phyloP scores from a whole-genome alignment of 2,888 invertebrate species.

The Agriopis aurantiaria region DNA sequence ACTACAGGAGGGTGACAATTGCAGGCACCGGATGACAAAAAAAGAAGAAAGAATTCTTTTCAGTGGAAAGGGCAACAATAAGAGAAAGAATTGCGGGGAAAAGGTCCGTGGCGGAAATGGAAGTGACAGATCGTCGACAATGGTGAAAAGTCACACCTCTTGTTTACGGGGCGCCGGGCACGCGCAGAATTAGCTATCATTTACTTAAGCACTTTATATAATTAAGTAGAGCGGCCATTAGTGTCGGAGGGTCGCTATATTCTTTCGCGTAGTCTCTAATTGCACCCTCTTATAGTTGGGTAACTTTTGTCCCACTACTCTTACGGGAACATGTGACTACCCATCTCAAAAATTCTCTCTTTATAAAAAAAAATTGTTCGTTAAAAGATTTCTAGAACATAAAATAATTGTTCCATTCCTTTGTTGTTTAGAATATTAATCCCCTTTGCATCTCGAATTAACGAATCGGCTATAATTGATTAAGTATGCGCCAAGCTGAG shows the following conservation, averaged over 20 bases:
- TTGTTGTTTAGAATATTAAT: conserved; percentile 55
- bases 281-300: conserved; percentile 64
- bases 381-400: conserved; percentile 26
- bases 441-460: conserved; percentile 78
- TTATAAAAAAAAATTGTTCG: not conserved
- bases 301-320: conserved; percentile 36
- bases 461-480: conserved; percentile 85
- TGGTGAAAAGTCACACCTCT: conserved; percentile 85
- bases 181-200: conserved; percentile 82
- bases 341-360: conserved; percentile 30
- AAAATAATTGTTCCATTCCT: conserved; percentile 39
- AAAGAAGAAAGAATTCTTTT: conserved; percentile 78
- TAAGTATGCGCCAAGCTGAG: conserved; percentile 75
- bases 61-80: conserved; percentile 81
- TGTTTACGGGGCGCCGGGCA: conserved; percentile 79
- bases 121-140: conserved; percentile 85
- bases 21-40: conserved; percentile 72
- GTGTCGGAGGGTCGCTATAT: conserved; percentile 74
- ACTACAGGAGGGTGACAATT: conserved; percentile 82
- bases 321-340: conserved; percentile 2
- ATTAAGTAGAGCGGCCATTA: conserved; percentile 81
- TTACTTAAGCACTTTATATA: conserved; percentile 86
- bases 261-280: conserved; percentile 74
- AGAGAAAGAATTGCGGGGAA: conserved; percentile 73
- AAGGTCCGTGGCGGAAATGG: conserved; percentile 78